Evolutionary conservation across 2,113 vertebrate species (phyloP).

Genomic region (Rostratula benghalensis): DNA sequence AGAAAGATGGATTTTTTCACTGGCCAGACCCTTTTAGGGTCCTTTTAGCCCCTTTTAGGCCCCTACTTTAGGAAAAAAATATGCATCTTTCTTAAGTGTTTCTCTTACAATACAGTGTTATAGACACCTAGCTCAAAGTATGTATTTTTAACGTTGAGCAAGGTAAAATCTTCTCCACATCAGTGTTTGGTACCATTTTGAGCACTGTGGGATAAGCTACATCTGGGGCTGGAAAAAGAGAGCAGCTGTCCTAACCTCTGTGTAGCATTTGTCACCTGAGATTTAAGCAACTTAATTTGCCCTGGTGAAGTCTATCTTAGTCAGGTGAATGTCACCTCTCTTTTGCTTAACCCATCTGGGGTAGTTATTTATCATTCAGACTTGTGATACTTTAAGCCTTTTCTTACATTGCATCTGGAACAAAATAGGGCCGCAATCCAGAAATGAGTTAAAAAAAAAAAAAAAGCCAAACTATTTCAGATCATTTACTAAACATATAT

Average conservation of each 20-base stretch:
- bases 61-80: neutral
- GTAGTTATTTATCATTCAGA: neutral
- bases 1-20: neutral
- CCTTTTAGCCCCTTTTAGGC: neutral
- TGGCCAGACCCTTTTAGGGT: neutral
- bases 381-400: neutral
- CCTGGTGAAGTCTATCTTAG: neutral
- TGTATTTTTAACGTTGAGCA: neutral
- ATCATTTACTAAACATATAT: neutral
- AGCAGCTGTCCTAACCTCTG: neutral
- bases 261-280: neutral
- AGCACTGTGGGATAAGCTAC: neutral
- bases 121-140: neutral
- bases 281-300: neutral
- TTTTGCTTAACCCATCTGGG: neutral
- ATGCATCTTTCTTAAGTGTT: neutral
- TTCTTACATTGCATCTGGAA: neutral
- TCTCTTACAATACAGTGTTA: neutral
- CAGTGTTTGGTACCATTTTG: neutral
- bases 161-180: neutral
- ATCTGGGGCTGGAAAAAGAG: neutral
- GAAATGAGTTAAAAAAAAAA: neutral
- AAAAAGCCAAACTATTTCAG: fast-evolving
- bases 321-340: neutral
- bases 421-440: neutral